phyloP scores from a whole-genome alignment of 1,140 invertebrate species.

The Monomorium pharaonis region DNA sequence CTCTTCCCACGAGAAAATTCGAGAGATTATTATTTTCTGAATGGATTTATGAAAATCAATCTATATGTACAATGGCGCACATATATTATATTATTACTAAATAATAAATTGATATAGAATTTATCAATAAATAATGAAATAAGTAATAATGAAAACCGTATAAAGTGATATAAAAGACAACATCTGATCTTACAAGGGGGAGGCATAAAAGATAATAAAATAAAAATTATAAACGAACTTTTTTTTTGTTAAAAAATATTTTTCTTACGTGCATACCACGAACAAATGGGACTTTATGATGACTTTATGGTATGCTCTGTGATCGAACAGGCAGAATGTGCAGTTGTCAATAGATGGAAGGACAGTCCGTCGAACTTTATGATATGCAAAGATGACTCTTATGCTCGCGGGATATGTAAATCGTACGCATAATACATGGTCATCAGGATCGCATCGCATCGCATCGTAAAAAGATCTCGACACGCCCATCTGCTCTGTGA shows the following conservation, averaged over 20 bases:
- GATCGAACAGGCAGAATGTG: not conserved
- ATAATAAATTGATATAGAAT: not conserved
- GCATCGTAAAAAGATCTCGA: slow-evolving; percentile 24
- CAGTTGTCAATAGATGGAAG: not conserved
- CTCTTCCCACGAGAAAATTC: not conserved
- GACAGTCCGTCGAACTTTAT: slow-evolving; percentile 17
- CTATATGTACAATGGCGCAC: not conserved
- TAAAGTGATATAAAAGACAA: not conserved
- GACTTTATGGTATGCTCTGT: not conserved
- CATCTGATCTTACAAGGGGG: not conserved
- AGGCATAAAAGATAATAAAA: too few relatives aligned
- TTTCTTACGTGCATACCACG: not conserved
- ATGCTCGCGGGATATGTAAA: slow-evolving; percentile 16
- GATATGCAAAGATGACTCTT: slow-evolving; percentile 10
- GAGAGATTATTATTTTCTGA: not conserved
- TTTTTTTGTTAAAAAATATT: not conserved
- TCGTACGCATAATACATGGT: slow-evolving; percentile 24
- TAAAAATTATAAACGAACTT: not conserved
- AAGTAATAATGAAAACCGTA: not conserved
- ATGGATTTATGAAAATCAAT: not conserved
- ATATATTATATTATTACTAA: not conserved
- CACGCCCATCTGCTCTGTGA: slow-evolving; percentile 23
- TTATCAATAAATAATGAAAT: not conserved
- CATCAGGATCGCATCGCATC: not conserved
- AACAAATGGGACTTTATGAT: not conserved